Evolutionary conservation across 2,113 vertebrate species (phyloP).

Genomic region (Apodemus speciosus): DNA sequence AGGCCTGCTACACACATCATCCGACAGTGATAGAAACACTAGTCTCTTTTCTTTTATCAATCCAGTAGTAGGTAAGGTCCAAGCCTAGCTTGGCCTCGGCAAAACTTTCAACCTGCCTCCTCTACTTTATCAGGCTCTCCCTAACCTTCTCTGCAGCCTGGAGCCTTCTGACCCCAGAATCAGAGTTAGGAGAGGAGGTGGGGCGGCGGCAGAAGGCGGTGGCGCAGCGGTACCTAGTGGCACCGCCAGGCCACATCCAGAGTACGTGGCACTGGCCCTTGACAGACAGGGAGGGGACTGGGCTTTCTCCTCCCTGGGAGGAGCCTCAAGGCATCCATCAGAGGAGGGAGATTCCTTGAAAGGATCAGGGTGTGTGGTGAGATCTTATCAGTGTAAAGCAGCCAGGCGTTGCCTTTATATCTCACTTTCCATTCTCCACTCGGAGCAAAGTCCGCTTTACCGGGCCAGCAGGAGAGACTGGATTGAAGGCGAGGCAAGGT

Average conservation of each 20-base stretch:
- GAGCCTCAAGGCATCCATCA: not conserved
- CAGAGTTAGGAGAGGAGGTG: not conserved
- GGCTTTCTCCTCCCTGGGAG: constrained; percentile 10
- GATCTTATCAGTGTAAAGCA: not conserved
- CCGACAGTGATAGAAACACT: not conserved
- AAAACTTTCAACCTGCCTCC: not conserved
- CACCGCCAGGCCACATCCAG: not conserved
- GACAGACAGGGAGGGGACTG: not conserved
- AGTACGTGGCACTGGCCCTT: constrained; percentile 61
- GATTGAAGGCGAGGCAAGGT: not conserved
- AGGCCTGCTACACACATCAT: not conserved
- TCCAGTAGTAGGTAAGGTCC: fast-evolving
- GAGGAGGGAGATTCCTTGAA: not conserved
- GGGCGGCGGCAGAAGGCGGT: not conserved
- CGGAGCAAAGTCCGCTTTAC: not conserved
- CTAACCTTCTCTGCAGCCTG: not conserved
- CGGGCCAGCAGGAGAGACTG: not conserved
- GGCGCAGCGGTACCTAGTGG: constrained; percentile 47
- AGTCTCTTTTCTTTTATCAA: not conserved
- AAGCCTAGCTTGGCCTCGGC: not conserved
- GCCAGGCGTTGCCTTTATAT: fast-evolving
- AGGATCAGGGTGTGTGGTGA: not conserved
- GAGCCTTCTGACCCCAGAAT: not conserved
- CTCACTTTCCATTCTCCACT: fast-evolving
- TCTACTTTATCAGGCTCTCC: not conserved